A percentile compares a stretch with the other conserved stretches of the same genome.
These are phyloP conservation scores for Electrona antarctica DNA, from an alignment of 2,113 vertebrate genomes.

Conservation along the genomic window DNA sequence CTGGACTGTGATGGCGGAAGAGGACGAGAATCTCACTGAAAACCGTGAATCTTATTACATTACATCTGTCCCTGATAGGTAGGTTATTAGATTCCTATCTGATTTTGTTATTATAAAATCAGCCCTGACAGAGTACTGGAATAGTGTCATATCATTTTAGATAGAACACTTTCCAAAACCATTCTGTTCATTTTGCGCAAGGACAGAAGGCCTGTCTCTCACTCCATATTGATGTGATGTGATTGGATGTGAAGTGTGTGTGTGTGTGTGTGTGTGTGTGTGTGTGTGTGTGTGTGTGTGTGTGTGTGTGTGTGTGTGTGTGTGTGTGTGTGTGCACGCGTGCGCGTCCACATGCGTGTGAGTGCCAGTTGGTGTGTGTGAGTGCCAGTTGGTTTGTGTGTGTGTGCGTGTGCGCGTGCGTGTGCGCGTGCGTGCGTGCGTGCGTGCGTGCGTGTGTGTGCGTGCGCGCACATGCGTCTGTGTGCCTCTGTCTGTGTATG, in stretches of 20 bases:
- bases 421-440: background rate
- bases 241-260: conserved; percentile 66
- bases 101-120: conserved; percentile 36
- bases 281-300: conserved; percentile 1
- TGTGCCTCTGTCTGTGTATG: too few relatives aligned
- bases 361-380: background rate
- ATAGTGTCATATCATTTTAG: conserved; percentile 37
- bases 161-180: conserved; percentile 51
- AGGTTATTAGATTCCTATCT: conserved; percentile 13
- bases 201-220: conserved; percentile 72
- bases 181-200: conserved; percentile 56
- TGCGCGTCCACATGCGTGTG: background rate
- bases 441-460: too few relatives aligned
- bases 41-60: conserved; percentile 40
- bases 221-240: conserved; percentile 61
- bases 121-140: conserved; percentile 12
- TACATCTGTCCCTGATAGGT: conserved; percentile 6
- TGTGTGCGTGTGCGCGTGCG: background rate
- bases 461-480: too few relatives aligned
- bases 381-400: background rate
- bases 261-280: conserved; percentile 52
- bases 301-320: too few relatives aligned
- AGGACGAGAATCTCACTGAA: conserved; percentile 34
- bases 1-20: conserved; percentile 8
- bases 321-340: too few relatives aligned